Evolutionary conservation across 2,113 vertebrate species (phyloP).

Genomic region (Scartelaos histophorus): DNA sequence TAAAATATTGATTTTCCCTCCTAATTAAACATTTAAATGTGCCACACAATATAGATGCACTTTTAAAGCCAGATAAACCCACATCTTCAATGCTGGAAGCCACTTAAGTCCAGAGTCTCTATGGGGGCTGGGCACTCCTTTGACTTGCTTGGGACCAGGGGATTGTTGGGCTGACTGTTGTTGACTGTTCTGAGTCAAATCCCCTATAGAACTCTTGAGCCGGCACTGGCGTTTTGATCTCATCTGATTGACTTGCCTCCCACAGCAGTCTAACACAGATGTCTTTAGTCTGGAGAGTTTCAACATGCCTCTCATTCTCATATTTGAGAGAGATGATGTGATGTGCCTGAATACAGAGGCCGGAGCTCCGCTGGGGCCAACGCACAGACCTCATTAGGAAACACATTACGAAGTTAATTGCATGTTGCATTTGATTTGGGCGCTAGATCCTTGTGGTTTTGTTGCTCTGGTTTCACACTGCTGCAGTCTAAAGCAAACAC

Average conservation of each 20-base stretch:
- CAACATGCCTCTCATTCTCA: not conserved
- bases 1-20: no score
- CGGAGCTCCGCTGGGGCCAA: conserved; percentile 38
- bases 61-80: no score
- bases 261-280: not conserved
- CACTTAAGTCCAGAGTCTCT: no score
- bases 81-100: not conserved
- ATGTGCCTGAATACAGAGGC: conserved; percentile 37
- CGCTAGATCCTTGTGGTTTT: conserved; percentile 56
- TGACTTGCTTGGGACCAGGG: not conserved
- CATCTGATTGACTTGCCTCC: not conserved
- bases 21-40: not conserved
- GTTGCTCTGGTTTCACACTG: conserved; percentile 45
- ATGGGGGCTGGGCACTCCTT: no score
- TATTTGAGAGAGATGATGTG: not conserved
- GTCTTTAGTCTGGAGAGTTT: not conserved
- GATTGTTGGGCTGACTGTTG: not conserved
- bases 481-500: conserved; percentile 52
- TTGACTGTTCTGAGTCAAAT: not conserved
- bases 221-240: no score
- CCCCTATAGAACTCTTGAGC: not conserved
- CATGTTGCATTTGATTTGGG: conserved; percentile 56
- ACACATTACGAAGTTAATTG: conserved; percentile 76
- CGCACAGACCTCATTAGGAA: conserved; percentile 72
- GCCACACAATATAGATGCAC: not conserved